Evolutionary conservation across 2,113 vertebrate species (phyloP), one percentile per base, ranked within the genome.

Genomic region (Amphiprion percula): DNA sequence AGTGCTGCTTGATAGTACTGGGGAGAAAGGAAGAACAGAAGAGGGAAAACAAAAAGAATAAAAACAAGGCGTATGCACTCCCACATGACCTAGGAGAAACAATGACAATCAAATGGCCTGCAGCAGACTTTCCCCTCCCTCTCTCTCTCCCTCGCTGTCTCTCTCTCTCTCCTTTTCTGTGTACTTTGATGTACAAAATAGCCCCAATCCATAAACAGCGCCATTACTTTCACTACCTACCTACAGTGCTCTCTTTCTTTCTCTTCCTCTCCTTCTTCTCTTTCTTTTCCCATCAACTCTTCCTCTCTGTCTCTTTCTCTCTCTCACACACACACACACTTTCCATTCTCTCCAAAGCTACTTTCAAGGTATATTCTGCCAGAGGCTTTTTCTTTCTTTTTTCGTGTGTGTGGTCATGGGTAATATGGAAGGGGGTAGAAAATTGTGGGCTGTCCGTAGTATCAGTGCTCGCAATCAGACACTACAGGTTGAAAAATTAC

Each of bases 101-200:
- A 90, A 92, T 90, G 93, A 92, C 90, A 93, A 91, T 90, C 79
- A 91, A 91, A 93, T 88, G 91, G 87, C 91, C 91, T 82, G 88
- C 85, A 89, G 91, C 90, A 83, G 76, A 85, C 65, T 83, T 71
- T 53, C 74, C 82, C 79, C 84, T 79, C 84, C 67, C 72, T 85
- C 64, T 30, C 50, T 73, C 79, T 70, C 77, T 85, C 49, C 5
- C 47, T 66, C 59, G 23, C 77, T 61, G 41, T 66, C 60, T 19
- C 41, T 80, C 67, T 73, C 79, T 73, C 79, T 80, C 75, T 86
- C 80, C 68, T 86, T 88, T 79, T 86, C 86, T 90, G 83, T 91
- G 81, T 91, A 92, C 92, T 93, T 92, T 93, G 92, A 93, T 93
- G 91, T 92, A 92, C 89, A 91, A 93, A 93, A 93, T 89, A 92